phyloP scores from a whole-genome alignment of 2,113 vertebrate genomes.

The Oncorhynchus masou region DNA sequence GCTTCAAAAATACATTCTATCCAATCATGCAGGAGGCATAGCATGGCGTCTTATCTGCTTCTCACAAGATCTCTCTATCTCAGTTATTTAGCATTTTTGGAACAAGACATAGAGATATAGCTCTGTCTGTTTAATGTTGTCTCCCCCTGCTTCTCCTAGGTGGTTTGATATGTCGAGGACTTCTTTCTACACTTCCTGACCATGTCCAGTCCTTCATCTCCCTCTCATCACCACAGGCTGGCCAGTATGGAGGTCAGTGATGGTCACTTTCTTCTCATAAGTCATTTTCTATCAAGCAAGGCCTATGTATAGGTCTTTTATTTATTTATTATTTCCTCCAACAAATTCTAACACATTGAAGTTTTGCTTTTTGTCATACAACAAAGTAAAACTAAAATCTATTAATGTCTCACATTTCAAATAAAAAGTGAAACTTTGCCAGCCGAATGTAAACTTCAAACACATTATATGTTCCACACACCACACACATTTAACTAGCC shows the following conservation, averaged over 20 bases:
- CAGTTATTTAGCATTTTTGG: neutral
- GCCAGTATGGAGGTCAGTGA: slow-evolving; percentile 85
- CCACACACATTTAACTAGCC: neutral
- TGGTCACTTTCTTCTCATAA: neutral
- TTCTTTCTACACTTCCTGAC: slow-evolving; percentile 74
- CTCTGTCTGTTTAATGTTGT: neutral
- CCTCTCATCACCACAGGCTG: slow-evolving; percentile 83
- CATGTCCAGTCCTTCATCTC: slow-evolving; percentile 84
- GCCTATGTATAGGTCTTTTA: neutral
- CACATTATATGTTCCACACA: no score
- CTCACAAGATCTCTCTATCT: slow-evolving; percentile 74
- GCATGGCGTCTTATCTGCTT: slow-evolving; percentile 78
- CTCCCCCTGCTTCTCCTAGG: slow-evolving; percentile 57
- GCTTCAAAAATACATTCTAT: slow-evolving; percentile 67
- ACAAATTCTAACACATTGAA: no score
- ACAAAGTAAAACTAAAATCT: no score
- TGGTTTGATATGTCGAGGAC: slow-evolving; percentile 81
- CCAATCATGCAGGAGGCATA: slow-evolving; percentile 72
- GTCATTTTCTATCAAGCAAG: neutral
- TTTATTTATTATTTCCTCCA: no score
- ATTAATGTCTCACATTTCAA: no score
- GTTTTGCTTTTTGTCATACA: no score
- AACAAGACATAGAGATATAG: neutral
- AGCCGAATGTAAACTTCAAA: no score
- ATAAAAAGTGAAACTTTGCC: no score